Evolutionary conservation across 64 coral and sea anemone species (phyloP), one percentile per base, ranked within the genome.

Genomic region (Platygyra sinensis): DNA sequence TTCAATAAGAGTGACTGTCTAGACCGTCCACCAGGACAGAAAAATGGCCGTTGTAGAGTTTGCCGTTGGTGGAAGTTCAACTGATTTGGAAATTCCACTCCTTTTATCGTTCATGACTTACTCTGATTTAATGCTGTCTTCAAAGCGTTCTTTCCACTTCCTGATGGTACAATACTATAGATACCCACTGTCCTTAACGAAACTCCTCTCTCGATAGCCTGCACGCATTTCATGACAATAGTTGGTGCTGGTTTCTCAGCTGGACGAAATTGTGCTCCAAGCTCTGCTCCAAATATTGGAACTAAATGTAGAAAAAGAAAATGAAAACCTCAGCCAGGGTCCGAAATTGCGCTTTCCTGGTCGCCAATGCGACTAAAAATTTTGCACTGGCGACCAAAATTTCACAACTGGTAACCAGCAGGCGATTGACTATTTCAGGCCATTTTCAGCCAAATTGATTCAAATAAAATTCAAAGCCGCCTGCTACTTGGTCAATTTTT

Each of bases 71-170:
- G 42, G 42, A 46, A 8, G 7, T 46, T 46, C 3, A 5, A 46
- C 42, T 6, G 42, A 15, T 15, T 12, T 57, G 54, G 54, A 57
- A 57, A 57, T 13, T 57, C 1, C 54, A 57, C 15, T 12, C 5
- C 10, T n/a, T 2, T 69, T 25, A 69, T 69, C 10, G 22, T 69
- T 25, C 5, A n/a, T 91, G 24, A 13, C 74, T 82, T 80, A 96
- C 95, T 90, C 90, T 96, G 95, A 72, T 93, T 93, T 52, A 96
- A 80, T 30, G 95, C 95, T 51, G 77, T 86, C 73, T 82, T 91
- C 18, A 96, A 87, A 62, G 87, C 65, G 63, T 93, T 89, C 78
- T 96, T 96, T 55, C 87, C 88, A 42, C 87, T 30, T 24, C 95
- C 91, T 67, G 78, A 31, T 72, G 95, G 91, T 15, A 79, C 90